phyloP scores from a whole-genome alignment of 1,140 invertebrate species.

The Papilio helenus region DNA sequence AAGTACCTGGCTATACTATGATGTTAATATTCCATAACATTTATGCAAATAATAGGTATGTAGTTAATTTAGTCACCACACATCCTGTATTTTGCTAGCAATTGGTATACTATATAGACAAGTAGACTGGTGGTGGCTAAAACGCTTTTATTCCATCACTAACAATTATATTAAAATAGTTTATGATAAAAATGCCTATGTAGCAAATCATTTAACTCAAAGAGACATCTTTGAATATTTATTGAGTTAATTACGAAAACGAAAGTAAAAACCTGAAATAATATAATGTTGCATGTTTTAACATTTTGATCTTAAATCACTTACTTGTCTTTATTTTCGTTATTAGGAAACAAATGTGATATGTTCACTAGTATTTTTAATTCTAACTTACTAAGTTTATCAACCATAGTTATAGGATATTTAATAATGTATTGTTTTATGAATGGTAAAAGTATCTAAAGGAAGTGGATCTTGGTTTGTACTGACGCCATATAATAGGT shows the following conservation, averaged over 20 bases:
- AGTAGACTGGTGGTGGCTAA: slow-evolving; percentile 1
- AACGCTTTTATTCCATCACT: neutral
- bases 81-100: neutral
- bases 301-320: neutral
- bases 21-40: neutral
- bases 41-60: neutral
- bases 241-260: neutral
- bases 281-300: neutral
- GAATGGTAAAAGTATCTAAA: neutral
- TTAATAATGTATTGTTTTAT: neutral
- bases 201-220: slow-evolving; percentile 1
- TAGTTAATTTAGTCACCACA: neutral
- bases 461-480: neutral
- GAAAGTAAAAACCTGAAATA: neutral
- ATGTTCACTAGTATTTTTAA: neutral
- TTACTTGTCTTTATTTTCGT: neutral
- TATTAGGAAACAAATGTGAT: neutral
- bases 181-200: slow-evolving; percentile 17
- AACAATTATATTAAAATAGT: neutral
- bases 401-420: neutral
- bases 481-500: neutral
- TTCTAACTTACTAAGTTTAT: neutral
- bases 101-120: neutral
- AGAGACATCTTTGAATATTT: neutral
- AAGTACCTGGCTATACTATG: neutral